A percentile compares a stretch with the other conserved stretches of the same genome.
These are phyloP conservation scores for Masticophis lateralis DNA, from an alignment of 2,797 vertebrate species.

Conservation along the genomic window DNA sequence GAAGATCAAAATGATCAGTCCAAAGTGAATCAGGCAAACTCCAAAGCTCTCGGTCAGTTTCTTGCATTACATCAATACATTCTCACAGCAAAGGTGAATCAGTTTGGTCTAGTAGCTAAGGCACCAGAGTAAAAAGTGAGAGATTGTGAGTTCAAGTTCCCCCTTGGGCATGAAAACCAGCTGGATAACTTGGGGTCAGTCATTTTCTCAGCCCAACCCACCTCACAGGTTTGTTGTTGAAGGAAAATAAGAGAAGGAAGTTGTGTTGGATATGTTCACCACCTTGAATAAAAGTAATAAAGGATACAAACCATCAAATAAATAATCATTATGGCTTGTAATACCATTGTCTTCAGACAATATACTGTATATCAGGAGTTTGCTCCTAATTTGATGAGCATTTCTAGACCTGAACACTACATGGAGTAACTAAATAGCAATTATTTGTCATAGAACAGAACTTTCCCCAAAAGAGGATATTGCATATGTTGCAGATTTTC, in stretches of 20 bases:
- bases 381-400: neutral
- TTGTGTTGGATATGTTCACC: neutral
- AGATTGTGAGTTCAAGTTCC: neutral
- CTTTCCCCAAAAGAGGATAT: neutral
- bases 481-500: neutral
- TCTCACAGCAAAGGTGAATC: slow-evolving; percentile 28
- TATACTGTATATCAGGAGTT: accelerated
- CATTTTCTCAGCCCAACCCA: neutral
- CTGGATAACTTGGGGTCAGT: neutral
- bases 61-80: neutral
- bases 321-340: neutral
- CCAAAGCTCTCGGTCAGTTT: neutral
- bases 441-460: neutral
- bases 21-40: neutral
- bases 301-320: neutral
- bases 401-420: neutral
- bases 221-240: neutral
- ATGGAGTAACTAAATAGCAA: neutral
- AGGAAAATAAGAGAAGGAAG: neutral
- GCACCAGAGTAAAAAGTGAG: neutral
- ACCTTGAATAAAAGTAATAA: neutral
- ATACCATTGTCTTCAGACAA: neutral
- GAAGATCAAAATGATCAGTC: neutral
- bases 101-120: neutral
- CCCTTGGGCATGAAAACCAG: neutral